Base-by-base conservation (phyloP, 1,140 invertebrate genomes). In the Scaptomyza graminum region DNA sequence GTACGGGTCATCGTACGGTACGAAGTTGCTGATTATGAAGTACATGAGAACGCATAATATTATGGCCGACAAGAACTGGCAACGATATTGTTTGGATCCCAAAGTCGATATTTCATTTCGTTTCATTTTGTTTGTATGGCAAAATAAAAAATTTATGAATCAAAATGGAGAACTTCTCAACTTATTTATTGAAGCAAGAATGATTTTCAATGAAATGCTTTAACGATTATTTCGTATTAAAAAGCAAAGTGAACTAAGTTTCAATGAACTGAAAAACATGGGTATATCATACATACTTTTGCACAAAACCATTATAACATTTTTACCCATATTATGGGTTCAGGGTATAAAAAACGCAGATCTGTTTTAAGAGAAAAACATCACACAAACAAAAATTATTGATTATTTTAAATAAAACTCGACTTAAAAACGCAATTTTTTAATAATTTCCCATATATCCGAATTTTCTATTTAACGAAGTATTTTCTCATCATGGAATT, bases 31-130 rank as follows among this genome's bases (percentile, higher is more conserved):
- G 0, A 74, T 63, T 8, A 46, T 43, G 22, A 62, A 31, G 54
- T 74, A 74, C 2, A 56, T 7, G 3, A 54, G 5, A 3, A 22
- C 49, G 13, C 52, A 74, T 9, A 55, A 13, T 1, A 68, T 5
- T 7, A 73, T 16, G 4, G 22, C 47, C 0, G 39, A 13, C 28
- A 66, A 34, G n/a, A n/a, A 54, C 5, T 47, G 9, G 6, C 13
- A 41, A 12, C 49, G 63, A 16, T n/a, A 12, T 16, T 13, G 9
- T 1, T 43, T 55, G 2, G 5, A 8, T 9, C 41, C 31, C 37
- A 51, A 13, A 15, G 1, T 22, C 2, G 5, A 51, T 13, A 3
- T 13, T 34, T 54, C 51, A 3, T 18, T 50, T 13, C 1, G 47
- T n/a, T 25, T 50, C 47, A 50, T 50, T 22, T 22, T n/a, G 22